Evolutionary conservation across 2,888 invertebrate genomes (phyloP).

Genomic region (Spisula solida): DNA sequence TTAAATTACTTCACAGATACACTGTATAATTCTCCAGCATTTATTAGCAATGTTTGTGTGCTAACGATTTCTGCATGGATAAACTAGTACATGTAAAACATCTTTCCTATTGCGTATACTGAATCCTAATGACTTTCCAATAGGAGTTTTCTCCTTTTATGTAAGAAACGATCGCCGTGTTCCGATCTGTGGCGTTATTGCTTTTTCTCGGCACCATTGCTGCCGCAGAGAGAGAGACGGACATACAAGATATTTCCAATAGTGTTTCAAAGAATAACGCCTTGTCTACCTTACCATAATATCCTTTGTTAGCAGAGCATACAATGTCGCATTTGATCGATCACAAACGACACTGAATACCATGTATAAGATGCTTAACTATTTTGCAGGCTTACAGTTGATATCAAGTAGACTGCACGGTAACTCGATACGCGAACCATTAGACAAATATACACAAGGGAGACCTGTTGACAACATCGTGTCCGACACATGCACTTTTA

Average conservation of each 20-base stretch:
- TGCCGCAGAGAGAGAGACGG: not conserved
- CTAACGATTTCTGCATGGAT: not conserved
- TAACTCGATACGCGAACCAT: not conserved
- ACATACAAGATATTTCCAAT: not conserved
- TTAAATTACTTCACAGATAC: not conserved
- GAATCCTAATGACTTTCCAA: not conserved
- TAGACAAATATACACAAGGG: not conserved
- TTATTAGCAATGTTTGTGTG: not conserved
- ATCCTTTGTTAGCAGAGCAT: not conserved
- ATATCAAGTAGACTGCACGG: not conserved
- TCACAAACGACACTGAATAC: not conserved
- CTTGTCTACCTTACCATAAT: not conserved
- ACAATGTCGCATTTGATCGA: not conserved
- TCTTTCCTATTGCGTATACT: not conserved
- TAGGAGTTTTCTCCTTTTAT: slow-evolving; percentile 19
- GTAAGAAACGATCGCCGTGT: not conserved
- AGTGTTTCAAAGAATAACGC: not conserved
- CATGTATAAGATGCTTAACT: not conserved
- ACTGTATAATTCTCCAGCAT: not conserved
- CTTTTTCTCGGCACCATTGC: not conserved
- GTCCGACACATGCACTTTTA: not conserved
- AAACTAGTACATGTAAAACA: not conserved
- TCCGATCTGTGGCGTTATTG: not conserved
- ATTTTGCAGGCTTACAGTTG: not conserved
- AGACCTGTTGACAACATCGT: not conserved